Conservation (phyloP, 1,140 invertebrate species). For the Pseudomyrmex sp. region DNA sequence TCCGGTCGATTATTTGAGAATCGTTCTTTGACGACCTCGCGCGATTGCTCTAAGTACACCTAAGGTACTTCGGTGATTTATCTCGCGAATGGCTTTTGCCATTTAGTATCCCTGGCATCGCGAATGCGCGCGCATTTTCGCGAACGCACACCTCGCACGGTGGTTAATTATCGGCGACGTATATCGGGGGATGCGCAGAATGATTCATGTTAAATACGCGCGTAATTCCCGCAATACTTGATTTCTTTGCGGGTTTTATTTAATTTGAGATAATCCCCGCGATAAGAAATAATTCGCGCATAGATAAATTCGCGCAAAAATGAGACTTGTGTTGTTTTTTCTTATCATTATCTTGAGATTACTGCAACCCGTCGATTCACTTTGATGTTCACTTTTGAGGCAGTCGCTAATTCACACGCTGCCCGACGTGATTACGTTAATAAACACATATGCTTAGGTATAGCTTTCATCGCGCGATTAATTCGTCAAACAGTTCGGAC, state of each 20-base stretch:
- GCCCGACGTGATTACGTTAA: not conserved
- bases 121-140: not conserved
- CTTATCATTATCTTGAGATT: too few species aligned
- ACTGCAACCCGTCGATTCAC: too few species aligned
- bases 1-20: constrained; percentile 32
- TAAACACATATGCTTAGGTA: not conserved
- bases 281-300: not conserved
- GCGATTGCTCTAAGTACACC: not conserved
- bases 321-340: not conserved
- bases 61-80: constrained; percentile 38
- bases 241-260: not conserved
- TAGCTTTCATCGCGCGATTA: not conserved
- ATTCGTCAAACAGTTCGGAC: not conserved
- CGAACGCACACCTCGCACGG: not conserved
- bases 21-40: constrained; percentile 1
- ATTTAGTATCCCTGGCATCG: constrained; percentile 15
- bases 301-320: not conserved
- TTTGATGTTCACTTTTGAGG: not conserved
- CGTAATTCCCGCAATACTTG: not conserved
- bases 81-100: not conserved
- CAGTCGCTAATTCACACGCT: not conserved
- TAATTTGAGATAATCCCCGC: not conserved
- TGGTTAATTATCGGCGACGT: not conserved
- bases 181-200: not conserved
- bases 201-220: not conserved